Conservation (phyloP, 2,797 vertebrate species). For the Synanceia verrucosa region DNA sequence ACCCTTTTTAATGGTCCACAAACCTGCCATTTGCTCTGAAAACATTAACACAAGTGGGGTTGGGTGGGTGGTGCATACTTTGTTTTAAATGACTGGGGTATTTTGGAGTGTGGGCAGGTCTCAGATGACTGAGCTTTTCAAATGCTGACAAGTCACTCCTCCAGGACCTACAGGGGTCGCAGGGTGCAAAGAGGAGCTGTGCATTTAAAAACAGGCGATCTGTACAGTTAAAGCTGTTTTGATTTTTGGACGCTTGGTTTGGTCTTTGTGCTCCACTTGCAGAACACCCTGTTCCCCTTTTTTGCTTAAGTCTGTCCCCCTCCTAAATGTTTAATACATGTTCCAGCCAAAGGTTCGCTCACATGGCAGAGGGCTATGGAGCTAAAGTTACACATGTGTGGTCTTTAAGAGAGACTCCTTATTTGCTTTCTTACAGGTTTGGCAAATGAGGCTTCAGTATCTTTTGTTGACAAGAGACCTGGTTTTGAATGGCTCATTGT, state of each 20-base stretch:
- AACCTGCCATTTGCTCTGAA: background rate
- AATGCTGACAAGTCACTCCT: conserved; percentile 12
- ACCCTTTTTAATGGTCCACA: background rate
- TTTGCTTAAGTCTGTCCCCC: background rate
- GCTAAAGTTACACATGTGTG: conserved; percentile 2
- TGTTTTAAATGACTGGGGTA: background rate
- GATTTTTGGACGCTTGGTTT: background rate
- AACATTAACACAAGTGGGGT: background rate
- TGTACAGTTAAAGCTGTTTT: background rate
- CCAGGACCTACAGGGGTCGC: background rate
- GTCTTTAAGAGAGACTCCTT: background rate
- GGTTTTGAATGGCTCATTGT: background rate
- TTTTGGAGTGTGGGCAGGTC: background rate
- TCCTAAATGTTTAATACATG: conserved; percentile 50
- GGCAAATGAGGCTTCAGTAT: background rate
- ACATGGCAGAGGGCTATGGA: background rate
- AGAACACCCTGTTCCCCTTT: conserved; percentile 37
- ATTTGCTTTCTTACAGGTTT: background rate
- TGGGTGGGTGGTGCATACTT: too few species aligned
- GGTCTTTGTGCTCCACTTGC: too few species aligned
- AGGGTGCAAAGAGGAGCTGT: background rate
- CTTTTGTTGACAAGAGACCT: background rate
- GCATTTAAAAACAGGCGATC: background rate
- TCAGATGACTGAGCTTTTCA: conserved; percentile 1
- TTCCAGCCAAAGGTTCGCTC: conserved; percentile 4